Percentiles rank a stretch among this genome's conserved stretches.
These are phyloP conservation scores for Megalopta genalis DNA, from an alignment of 1,140 invertebrate species.

Conservation along the genomic window DNA sequence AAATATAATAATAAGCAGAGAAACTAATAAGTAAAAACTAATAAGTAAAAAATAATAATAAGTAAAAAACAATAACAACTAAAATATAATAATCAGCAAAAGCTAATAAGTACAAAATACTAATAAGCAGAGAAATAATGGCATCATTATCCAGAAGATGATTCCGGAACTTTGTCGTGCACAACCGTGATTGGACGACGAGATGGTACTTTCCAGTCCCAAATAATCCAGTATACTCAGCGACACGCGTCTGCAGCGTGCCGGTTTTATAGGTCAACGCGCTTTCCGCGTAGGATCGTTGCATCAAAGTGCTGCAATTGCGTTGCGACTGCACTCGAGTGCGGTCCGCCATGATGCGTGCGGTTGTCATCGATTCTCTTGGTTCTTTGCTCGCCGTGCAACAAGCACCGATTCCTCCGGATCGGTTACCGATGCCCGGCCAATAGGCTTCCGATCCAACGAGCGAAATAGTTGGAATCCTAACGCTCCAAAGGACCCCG, in stretches of 20 bases:
- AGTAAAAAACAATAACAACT: too few relatives aligned
- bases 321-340: neutral
- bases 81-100: too few relatives aligned
- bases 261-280: slow-evolving; percentile 2
- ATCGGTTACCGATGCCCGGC: neutral
- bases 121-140: too few relatives aligned
- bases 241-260: neutral
- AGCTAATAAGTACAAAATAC: too few relatives aligned
- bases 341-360: neutral
- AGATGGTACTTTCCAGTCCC: neutral
- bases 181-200: neutral
- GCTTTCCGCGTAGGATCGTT: neutral
- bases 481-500: too few relatives aligned
- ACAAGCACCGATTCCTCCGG: neutral
- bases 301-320: slow-evolving; percentile 11
- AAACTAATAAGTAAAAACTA: too few relatives aligned
- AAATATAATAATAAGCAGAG: too few relatives aligned
- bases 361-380: neutral
- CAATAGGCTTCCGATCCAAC: too few relatives aligned
- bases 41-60: too few relatives aligned
- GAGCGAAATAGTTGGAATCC: too few relatives aligned
- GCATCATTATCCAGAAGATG: too few relatives aligned
- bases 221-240: neutral
- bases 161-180: neutral
- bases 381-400: neutral